Evolutionary conservation across 2,113 vertebrate species (phyloP).

Genomic region (Glareola pratincola): DNA sequence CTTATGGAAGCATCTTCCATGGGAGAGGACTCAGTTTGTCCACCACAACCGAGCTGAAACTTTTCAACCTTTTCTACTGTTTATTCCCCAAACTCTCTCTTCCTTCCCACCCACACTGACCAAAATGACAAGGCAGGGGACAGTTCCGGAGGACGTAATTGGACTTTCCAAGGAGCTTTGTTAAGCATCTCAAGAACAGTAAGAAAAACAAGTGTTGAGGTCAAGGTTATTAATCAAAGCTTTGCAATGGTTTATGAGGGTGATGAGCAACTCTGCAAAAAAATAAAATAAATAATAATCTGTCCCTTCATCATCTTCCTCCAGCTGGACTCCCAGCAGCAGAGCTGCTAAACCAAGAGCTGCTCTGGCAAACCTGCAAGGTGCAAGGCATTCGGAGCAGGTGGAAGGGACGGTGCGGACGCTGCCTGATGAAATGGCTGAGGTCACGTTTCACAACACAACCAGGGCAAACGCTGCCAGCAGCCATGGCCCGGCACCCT

Average conservation of each 20-base stretch:
- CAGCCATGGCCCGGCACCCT: accelerated
- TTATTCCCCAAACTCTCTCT: neutral
- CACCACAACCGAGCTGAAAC: neutral
- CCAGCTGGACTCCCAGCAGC: neutral
- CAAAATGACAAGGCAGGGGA: neutral
- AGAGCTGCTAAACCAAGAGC: neutral
- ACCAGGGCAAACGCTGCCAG: accelerated
- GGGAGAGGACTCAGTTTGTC: neutral
- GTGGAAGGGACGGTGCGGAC: neutral
- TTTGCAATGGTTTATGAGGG: neutral
- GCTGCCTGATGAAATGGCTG: neutral
- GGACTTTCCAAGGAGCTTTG: neutral
- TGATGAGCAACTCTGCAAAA: neutral
- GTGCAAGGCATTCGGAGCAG: neutral
- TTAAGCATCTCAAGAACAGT: neutral
- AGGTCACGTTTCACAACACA: neutral
- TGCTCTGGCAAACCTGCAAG: neutral
- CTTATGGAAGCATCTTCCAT: neutral
- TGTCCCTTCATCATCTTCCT: neutral
- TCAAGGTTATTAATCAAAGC: neutral
- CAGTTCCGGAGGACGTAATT: neutral
- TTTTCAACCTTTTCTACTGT: neutral
- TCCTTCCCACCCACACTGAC: neutral
- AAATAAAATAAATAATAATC: neutral
- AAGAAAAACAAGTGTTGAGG: neutral